A percentile compares a stretch with the other conserved stretches of the same genome.
Evolutionary conservation across 2,113 vertebrate genomes (phyloP).

Genomic region (Ibidorhyncha struthersii): DNA sequence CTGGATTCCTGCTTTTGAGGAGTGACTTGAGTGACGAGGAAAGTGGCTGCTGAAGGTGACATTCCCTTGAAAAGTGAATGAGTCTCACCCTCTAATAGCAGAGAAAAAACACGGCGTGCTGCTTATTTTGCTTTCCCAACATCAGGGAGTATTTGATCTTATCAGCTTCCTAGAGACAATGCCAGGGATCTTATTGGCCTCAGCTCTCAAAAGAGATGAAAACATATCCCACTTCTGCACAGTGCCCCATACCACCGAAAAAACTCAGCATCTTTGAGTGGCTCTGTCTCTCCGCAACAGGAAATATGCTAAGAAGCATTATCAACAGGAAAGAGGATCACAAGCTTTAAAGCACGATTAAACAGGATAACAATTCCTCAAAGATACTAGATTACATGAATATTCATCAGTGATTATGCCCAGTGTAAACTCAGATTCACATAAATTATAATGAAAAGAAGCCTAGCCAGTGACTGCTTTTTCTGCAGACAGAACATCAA

Average conservation of each 20-base stretch:
- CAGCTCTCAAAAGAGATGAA: constrained; percentile 24
- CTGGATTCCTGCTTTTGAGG: not conserved
- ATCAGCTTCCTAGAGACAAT: not conserved
- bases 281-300: constrained; percentile 31
- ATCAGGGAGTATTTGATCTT: not conserved
- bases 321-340: constrained; percentile 64
- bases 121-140: not conserved
- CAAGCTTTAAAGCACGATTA: constrained; percentile 59
- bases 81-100: not conserved
- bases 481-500: not conserved
- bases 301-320: constrained; percentile 65
- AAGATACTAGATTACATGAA: constrained; percentile 56
- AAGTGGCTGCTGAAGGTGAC: constrained; percentile 13
- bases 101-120: not conserved
- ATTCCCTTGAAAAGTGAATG: not conserved
- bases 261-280: not conserved
- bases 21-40: not conserved
- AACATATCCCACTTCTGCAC: not conserved
- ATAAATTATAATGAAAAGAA: constrained; percentile 15
- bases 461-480: not conserved
- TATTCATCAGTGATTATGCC: constrained; percentile 11
- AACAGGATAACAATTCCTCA: constrained; percentile 55
- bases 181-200: not conserved
- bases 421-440: constrained; percentile 17
- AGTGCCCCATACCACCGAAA: not conserved